Evolutionary conservation across 1,140 invertebrate species (phyloP), one percentile per base, ranked within the genome.

Genomic region (Papilio xuthus): DNA sequence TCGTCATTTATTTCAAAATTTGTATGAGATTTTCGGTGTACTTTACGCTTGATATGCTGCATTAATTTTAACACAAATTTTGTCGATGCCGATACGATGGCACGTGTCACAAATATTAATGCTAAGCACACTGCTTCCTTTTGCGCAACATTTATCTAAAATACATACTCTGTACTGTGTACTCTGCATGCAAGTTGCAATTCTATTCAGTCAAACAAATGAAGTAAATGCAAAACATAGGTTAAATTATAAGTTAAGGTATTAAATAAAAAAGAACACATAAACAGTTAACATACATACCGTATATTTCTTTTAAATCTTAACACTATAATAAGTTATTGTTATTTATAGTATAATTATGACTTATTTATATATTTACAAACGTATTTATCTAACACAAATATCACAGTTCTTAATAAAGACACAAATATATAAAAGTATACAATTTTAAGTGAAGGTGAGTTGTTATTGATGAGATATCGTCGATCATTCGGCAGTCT

Each of bases 291-390:
- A 90, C 87, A 84, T 85, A 85, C 79, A 84, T 87, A 84, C 79
- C 88, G 80, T 85, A 87, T 89, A 86, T 88, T 85, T 85, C 79
- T 86, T 86, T 77, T 85, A 83, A 85, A 81, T 80, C 83, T 89
- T 87, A 70, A 80, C 56, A 78, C 81, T 88, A 88, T 84, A 89
- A 91, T 90, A 92, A 90, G 84, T 92, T 92, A 90, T 83, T 81
- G 79, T 84, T 86, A 82, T 84, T 78, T 80, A 81, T 82, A 84
- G 81, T 74, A 81, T 84, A 83, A 26, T 81, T 67, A 82, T 81
- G 73, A 83, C 20, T 15, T 47, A 73, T 90, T 83, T 91, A 90
- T 87, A 89, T 90, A 90, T 92, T 88, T 90, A 92, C 90, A 92
- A 84, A 77, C 79, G 81, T 82, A 80, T 83, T 74, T 42, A 82